These are phyloP conservation scores for Argyrosomus regius DNA, from an alignment of 2,797 vertebrate species.

Conservation along the genomic window DNA sequence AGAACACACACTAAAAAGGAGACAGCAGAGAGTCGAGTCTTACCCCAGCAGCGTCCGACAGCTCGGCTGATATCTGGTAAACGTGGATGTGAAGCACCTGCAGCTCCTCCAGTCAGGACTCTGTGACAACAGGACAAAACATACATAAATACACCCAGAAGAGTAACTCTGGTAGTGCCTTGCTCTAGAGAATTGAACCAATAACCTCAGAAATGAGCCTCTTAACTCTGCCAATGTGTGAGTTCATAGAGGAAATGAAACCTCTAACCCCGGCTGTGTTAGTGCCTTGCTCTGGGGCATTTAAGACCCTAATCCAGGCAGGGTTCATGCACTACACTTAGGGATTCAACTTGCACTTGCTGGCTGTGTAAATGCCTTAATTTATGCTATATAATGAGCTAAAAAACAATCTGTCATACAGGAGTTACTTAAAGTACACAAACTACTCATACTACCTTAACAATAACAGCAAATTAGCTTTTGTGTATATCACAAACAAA, in stretches of 20 bases:
- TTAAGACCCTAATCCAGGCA: not conserved
- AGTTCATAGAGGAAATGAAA: not conserved
- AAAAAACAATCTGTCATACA: not conserved
- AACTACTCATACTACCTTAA: not conserved
- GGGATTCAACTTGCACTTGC: no score
- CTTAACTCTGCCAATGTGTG: not conserved
- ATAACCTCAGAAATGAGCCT: not conserved
- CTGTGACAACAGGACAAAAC: not conserved
- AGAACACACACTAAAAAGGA: no score
- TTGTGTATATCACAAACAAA: no score
- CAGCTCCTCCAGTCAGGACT: no score
- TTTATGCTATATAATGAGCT: no score
- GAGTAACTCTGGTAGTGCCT: not conserved
- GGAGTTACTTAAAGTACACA: not conserved
- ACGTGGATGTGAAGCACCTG: not conserved
- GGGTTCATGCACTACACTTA: not conserved
- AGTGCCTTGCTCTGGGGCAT: no score
- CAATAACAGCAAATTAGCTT: not conserved
- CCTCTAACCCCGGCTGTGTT: not conserved
- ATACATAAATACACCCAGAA: not conserved
- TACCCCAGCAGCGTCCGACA: no score
- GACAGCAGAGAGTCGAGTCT: no score
- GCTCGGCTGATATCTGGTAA: no score
- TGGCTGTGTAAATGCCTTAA: no score
- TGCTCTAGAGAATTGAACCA: not conserved